Evolutionary conservation across 2,888 invertebrate species (phyloP).

Genomic region (Heteromyza rotundicornis): DNA sequence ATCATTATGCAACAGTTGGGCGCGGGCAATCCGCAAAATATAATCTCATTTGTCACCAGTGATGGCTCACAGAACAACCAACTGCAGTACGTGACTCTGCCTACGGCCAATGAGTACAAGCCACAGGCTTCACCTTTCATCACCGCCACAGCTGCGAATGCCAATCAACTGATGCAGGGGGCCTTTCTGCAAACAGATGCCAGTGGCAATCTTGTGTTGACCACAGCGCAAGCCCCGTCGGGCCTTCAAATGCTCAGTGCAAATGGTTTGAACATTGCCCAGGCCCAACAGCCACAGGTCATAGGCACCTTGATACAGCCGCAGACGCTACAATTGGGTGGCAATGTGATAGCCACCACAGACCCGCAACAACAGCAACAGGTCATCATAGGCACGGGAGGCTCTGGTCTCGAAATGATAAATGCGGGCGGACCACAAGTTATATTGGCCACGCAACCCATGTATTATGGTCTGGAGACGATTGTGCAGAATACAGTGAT

Average conservation of each 20-base stretch:
- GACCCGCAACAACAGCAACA: constrained; percentile 64
- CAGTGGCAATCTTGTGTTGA: constrained; percentile 68
- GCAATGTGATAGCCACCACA: constrained; percentile 64
- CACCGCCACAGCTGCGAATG: constrained; percentile 48
- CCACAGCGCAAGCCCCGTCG: constrained; percentile 60
- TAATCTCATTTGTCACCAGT: constrained; percentile 63
- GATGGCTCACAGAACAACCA: constrained; percentile 66
- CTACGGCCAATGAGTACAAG: constrained; percentile 68
- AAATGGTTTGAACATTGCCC: constrained; percentile 64
- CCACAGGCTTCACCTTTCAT: constrained; percentile 55
- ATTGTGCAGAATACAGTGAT: constrained; percentile 88
- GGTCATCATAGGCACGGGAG: constrained; percentile 45
- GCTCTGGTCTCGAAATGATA: constrained; percentile 48
- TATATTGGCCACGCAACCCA: constrained; percentile 72
- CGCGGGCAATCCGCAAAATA: constrained; percentile 58
- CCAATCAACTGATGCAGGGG: constrained; percentile 67
- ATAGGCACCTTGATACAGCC: constrained; percentile 70
- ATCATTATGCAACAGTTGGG: constrained; percentile 61
- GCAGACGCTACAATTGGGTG: constrained; percentile 66
- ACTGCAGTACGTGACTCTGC: constrained; percentile 76
- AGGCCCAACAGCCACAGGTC: constrained; percentile 65
- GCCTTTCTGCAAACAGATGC: constrained; percentile 67
- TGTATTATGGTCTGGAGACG: constrained; percentile 83
- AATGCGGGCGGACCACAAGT: constrained; percentile 59
- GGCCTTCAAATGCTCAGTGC: constrained; percentile 68